Percentiles rank a stretch among this genome's conserved stretches.
Evolutionary conservation across 2,797 vertebrate species (phyloP).

Genomic region (Chaenodraco wilsoni): DNA sequence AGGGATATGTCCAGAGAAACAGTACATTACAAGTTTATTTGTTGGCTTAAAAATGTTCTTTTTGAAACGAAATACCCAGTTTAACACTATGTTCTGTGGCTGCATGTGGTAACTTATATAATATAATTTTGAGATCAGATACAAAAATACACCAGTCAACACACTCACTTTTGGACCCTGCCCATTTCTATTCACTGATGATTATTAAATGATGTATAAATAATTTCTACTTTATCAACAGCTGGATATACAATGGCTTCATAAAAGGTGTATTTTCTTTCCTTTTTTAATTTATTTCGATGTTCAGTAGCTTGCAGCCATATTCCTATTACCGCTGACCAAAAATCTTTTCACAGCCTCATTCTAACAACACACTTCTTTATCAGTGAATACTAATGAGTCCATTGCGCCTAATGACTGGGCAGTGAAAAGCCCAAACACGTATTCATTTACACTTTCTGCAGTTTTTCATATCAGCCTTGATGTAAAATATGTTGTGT

Average conservation of each 20-base stretch:
- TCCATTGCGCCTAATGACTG: slow-evolving; percentile 30
- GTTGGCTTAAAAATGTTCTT: neutral
- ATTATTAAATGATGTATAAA: slow-evolving; percentile 10
- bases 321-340: slow-evolving; percentile 2
- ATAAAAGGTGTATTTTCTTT: neutral
- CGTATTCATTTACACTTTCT: slow-evolving; percentile 19
- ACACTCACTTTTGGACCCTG: slow-evolving; percentile 8
- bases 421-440: slow-evolving; percentile 28
- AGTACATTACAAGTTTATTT: slow-evolving; percentile 14
- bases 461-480: neutral
- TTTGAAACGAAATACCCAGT: neutral
- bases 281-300: neutral
- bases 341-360: slow-evolving; percentile 39
- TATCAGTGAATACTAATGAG: slow-evolving; percentile 49
- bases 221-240: neutral
- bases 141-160: slow-evolving; percentile 16
- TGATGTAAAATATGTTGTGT: neutral
- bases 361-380: slow-evolving; percentile 33
- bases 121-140: slow-evolving; percentile 10
- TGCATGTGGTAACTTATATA: slow-evolving; percentile 12
- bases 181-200: neutral
- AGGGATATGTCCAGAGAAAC: neutral
- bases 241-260: neutral
- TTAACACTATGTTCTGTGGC: neutral
- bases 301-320: neutral